These are phyloP conservation scores for Mycetomoellerius zeteki DNA, from an alignment of 1,140 invertebrate genomes.

Conservation along the genomic window DNA sequence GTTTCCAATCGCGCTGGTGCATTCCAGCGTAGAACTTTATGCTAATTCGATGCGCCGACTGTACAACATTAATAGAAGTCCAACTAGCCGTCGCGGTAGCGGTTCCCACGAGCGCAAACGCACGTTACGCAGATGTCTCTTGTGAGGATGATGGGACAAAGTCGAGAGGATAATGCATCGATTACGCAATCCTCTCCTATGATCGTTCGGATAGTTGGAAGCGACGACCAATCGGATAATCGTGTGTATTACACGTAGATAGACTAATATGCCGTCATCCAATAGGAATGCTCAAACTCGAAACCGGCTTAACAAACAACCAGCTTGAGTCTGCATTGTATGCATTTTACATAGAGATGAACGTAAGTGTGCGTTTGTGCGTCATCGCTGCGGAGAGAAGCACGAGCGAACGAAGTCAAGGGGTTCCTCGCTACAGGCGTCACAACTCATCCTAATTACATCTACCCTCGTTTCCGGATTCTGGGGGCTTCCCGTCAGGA, in stretches of 20 bases:
- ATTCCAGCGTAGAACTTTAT: constrained; percentile 25
- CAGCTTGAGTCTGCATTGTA: constrained; percentile 33
- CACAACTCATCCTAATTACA: constrained; percentile 84
- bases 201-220: constrained; percentile 69
- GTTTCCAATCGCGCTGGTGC: constrained; percentile 18
- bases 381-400: constrained; percentile 28
- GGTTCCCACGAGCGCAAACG: constrained; percentile 32
- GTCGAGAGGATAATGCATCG: constrained; percentile 56
- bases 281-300: constrained; percentile 53
- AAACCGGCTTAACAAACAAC: constrained; percentile 66
- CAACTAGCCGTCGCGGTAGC: constrained; percentile 5
- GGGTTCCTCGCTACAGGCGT: constrained; percentile 73
- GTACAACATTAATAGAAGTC: constrained; percentile 50
- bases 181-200: constrained; percentile 46
- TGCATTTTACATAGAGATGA: constrained; percentile 57
- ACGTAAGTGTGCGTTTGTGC: constrained; percentile 24
- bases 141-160: neutral
- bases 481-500: constrained; percentile 76
- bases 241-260: constrained; percentile 63
- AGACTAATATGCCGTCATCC: constrained; percentile 53
- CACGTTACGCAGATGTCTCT: constrained; percentile 17
- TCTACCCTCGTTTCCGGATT: constrained; percentile 82
- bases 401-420: constrained; percentile 69
- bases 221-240: constrained; percentile 59
- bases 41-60: constrained; percentile 40